Percentiles rank a stretch among this genome's conserved stretches.
Conservation (phyloP, 2,797 vertebrate genomes). For the Onychomys torridus region DNA sequence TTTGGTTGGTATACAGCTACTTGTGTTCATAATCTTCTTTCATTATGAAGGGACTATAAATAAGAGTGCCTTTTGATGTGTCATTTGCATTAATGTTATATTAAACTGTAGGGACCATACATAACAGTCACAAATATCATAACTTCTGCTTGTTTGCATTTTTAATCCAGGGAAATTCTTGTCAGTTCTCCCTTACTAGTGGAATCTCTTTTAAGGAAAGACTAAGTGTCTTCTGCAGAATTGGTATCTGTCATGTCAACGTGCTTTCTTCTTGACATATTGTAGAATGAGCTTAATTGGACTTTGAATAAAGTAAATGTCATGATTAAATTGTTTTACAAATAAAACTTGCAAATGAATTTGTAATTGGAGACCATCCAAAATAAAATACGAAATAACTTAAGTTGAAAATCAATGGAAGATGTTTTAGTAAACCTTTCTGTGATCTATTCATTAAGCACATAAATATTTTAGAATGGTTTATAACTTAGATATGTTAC, state of each 20-base stretch:
- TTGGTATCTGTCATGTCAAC: conserved; percentile 68
- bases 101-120: conserved; percentile 41
- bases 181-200: conserved; percentile 46
- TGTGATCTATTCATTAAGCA: conserved; percentile 75
- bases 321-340: conserved; percentile 77
- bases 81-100: neutral
- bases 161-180: conserved; percentile 37
- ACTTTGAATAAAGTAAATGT: conserved; percentile 78
- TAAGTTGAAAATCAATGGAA: conserved; percentile 73
- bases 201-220: conserved; percentile 21
- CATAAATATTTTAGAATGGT: conserved; percentile 69
- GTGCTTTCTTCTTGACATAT: conserved; percentile 68
- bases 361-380: conserved; percentile 74
- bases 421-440: conserved; percentile 70
- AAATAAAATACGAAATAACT: conserved; percentile 77
- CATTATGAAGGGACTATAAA: neutral
- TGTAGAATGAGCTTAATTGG: conserved; percentile 73
- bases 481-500: conserved; percentile 69
- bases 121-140: neutral
- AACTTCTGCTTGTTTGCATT: conserved; percentile 13
- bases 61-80: conserved; percentile 9
- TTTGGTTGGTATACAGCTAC: neutral
- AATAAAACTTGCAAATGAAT: conserved; percentile 80
- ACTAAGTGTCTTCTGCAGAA: conserved; percentile 57
- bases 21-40: conserved; percentile 48